These are phyloP conservation scores for Prionace glauca DNA, from an alignment of 2,797 vertebrate species.

Conservation along the genomic window DNA sequence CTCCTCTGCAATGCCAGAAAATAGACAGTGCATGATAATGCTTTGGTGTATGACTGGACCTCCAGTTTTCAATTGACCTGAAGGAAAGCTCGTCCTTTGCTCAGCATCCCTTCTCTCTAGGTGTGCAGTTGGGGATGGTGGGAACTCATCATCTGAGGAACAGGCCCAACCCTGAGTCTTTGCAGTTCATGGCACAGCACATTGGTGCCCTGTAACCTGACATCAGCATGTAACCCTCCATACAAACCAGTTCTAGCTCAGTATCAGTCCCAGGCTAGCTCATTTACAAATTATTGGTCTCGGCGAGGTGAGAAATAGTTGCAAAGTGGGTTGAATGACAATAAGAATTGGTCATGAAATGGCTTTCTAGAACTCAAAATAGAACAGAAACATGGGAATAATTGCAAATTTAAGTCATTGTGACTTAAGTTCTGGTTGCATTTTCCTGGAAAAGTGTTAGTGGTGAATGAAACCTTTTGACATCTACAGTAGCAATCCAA, in stretches of 20 bases:
- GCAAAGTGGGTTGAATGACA: background rate
- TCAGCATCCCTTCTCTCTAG: background rate
- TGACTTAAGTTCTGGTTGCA: background rate
- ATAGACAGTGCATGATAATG: background rate
- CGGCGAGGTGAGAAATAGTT: background rate
- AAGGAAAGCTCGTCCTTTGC: background rate
- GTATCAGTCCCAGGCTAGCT: background rate
- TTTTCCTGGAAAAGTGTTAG: background rate
- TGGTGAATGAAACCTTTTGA: background rate
- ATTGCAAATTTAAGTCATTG: background rate
- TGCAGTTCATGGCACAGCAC: background rate
- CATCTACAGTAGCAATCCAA: background rate
- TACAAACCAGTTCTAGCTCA: background rate
- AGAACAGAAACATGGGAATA: background rate
- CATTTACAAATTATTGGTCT: background rate
- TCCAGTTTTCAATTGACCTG: background rate
- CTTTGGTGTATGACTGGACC: background rate
- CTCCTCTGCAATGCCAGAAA: background rate
- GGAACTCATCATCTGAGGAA: background rate
- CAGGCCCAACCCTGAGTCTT: background rate
- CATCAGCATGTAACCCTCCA: background rate
- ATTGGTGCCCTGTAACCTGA: background rate
- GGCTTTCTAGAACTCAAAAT: background rate
- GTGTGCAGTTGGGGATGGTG: background rate
- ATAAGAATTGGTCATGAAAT: background rate